Percentiles rank a stretch among this genome's conserved stretches.
Evolutionary conservation across 2,888 invertebrate genomes (phyloP).

Genomic region (Megalurothrips usitatus): DNA sequence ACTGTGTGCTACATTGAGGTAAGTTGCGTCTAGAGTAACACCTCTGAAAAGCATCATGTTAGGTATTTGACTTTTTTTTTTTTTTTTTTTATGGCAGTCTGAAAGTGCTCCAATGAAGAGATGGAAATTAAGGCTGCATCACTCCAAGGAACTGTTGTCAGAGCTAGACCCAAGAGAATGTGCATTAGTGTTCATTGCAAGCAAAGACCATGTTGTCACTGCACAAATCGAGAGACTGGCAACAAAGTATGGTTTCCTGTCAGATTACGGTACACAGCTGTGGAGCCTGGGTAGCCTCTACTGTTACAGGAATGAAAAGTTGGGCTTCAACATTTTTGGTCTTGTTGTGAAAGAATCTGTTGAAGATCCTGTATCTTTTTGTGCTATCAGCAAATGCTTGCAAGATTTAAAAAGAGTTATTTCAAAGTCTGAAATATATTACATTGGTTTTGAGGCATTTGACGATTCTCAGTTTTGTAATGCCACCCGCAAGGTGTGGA

Average conservation of each 20-base stretch:
- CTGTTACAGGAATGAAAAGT: not conserved
- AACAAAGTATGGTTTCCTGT: not conserved
- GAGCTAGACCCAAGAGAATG: not conserved
- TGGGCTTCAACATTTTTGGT: not conserved
- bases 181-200: not conserved
- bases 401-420: not conserved
- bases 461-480: not conserved
- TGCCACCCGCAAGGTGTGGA: not conserved
- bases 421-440: not conserved
- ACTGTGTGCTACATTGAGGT: conserved; percentile 49
- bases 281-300: not conserved
- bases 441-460: conserved; percentile 11
- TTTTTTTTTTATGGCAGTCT: not conserved
- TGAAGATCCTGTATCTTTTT: not conserved
- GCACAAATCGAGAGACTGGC: not conserved
- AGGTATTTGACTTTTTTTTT: not conserved
- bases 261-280: not conserved
- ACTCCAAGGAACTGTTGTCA: not conserved
- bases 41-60: no score
- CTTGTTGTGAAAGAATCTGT: not conserved
- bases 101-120: not conserved
- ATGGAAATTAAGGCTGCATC: not conserved
- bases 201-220: not conserved
- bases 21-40: conserved; percentile 31
- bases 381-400: not conserved